A percentile compares a stretch with the other conserved stretches of the same genome.
Conservation (phyloP, 2,797 vertebrate species). For the Brachyrhaphis roseni region DNA sequence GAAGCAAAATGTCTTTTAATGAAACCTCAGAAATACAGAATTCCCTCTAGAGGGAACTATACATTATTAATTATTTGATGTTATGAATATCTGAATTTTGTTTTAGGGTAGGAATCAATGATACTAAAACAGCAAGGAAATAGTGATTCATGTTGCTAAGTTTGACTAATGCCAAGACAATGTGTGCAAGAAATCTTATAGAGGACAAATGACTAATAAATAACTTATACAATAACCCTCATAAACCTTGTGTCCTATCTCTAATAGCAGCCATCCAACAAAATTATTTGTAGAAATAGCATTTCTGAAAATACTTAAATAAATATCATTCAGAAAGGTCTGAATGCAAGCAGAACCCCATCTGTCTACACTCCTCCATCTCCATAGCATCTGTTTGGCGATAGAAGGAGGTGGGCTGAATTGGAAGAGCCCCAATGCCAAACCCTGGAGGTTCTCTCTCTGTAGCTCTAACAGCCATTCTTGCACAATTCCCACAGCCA, state of each 20-base stretch:
- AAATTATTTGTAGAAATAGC: constrained; percentile 20
- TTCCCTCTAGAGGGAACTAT: constrained; percentile 4
- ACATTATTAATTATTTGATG: constrained; percentile 48
- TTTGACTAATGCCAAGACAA: constrained; percentile 22
- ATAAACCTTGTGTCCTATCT: constrained; percentile 18
- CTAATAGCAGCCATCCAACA: constrained; percentile 11
- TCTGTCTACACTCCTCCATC: constrained; percentile 39
- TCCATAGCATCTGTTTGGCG: constrained; percentile 57
- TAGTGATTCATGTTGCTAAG: constrained; percentile 25
- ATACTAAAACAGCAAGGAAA: constrained; percentile 19
- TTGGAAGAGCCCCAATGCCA: constrained; percentile 45
- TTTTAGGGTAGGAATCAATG: constrained; percentile 27
- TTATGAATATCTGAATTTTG: constrained; percentile 55
- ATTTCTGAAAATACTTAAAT: constrained; percentile 22
- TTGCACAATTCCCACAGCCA: constrained; percentile 32
- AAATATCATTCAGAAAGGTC: constrained; percentile 34
- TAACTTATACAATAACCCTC: constrained; percentile 21
- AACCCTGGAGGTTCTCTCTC: constrained; percentile 52
- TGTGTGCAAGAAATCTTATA: background rate
- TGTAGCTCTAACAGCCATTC: constrained; percentile 31
- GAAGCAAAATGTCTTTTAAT: constrained; percentile 52
- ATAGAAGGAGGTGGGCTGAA: constrained; percentile 30
- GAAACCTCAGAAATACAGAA: constrained; percentile 50
- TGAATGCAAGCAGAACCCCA: constrained; percentile 43
- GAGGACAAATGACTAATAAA: constrained; percentile 26